Evolutionary conservation across 2,113 vertebrate species (phyloP), one percentile per base, ranked within the genome.

Genomic region (Alligator sinensis): DNA sequence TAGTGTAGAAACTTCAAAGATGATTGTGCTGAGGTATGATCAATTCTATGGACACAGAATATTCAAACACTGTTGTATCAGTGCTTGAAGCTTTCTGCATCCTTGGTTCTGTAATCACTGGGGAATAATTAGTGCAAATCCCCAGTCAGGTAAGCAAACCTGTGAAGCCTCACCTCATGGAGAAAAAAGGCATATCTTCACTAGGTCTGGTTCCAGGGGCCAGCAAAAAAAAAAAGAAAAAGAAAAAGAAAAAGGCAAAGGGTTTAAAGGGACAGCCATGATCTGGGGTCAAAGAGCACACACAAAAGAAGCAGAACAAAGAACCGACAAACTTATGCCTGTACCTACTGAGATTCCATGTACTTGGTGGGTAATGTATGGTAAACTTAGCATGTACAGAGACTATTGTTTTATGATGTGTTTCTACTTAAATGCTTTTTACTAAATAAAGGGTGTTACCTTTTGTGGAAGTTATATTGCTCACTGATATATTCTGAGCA

Each of bases 1-100:
- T 87, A 96, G 24, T 76, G 84, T 88, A 89, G 72, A 96, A 62
- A 87, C 81, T 94, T 95, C 92, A 96, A 84, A 95, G 86, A 80
- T 0, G 1, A 91, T 96, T 96, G 92, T 59, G 19, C 59, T 94
- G 95, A 91, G 85, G 88, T 84, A 83, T 82, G 72, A 84, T 89
- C 85, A 84, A 27, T 62, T 80, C 87, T 78, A 92, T 87, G 87
- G 72, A 25, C 24, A 82, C 58, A 70, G 83, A 82, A 76, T 1
- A 14, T 78, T 55, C 81, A 66, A 81, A 82, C 60, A 25, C 38
- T 74, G 59, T 55, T 88, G 76, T 57, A 58, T 78, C 85, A 64
- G 61, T 82, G 34, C 47, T 54, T 47, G 89, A 54, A 11, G 27
- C 77, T 77, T 24, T 72, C 12, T 0, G 0, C 59, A 17, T 75